Percentiles rank a stretch among this genome's conserved stretches.
Conservation (phyloP, 2,888 invertebrate species). For the Tetragonula carbonaria region DNA sequence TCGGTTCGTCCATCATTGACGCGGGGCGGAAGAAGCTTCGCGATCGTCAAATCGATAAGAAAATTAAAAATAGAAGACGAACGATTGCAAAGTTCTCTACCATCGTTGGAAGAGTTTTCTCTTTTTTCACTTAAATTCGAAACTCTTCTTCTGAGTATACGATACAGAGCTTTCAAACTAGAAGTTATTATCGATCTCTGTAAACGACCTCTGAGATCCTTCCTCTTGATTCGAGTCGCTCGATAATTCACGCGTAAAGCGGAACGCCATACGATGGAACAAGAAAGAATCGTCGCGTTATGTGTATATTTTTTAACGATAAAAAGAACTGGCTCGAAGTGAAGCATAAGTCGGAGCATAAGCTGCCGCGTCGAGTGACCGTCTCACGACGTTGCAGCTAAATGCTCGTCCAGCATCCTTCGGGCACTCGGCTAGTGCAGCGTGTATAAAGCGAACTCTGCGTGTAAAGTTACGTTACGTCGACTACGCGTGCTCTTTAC, state of each 20-base stretch:
- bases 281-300: background rate
- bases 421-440: background rate
- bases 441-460: background rate
- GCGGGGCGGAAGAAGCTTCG: background rate
- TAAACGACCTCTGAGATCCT: background rate
- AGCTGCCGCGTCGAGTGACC: constrained; percentile 61
- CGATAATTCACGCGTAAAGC: background rate
- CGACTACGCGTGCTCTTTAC: background rate
- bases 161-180: background rate
- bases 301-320: no score
- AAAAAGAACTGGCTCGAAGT: background rate
- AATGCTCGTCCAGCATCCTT: constrained; percentile 37
- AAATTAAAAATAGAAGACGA: background rate
- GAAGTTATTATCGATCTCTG: background rate
- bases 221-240: background rate
- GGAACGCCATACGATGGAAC: no score
- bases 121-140: no score
- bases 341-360: constrained; percentile 15
- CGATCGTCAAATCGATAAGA: background rate
- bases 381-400: constrained; percentile 60
- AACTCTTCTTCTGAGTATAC: background rate
- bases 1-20: background rate
- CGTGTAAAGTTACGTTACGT: background rate
- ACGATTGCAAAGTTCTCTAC: constrained; percentile 7
- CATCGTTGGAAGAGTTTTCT: no score